Evolutionary conservation across 2,888 invertebrate genomes (phyloP).

Genomic region (Stenchaetothrips biformis): DNA sequence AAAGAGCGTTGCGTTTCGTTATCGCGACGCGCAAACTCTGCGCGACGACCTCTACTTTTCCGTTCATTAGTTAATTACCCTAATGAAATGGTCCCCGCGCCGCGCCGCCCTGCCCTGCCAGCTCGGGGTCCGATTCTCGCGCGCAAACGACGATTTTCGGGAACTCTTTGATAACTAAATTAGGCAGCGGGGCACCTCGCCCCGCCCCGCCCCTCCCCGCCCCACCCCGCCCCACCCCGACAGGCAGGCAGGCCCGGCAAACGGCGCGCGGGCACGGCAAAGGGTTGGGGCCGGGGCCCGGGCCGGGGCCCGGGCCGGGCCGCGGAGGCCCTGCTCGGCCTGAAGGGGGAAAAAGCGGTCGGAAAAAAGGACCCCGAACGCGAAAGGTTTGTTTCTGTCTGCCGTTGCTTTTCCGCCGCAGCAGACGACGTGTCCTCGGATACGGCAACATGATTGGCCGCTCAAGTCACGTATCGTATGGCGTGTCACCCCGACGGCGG

Average conservation of each 20-base stretch:
- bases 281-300: not conserved
- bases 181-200: not conserved
- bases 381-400: not conserved
- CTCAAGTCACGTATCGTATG: too few species aligned
- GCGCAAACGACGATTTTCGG: not conserved
- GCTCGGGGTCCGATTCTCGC: not conserved
- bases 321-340: too few species aligned
- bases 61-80: not conserved
- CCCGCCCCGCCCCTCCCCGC: too few species aligned
- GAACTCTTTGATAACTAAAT: constrained; percentile 1
- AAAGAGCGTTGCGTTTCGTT: not conserved
- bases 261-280: not conserved
- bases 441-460: too few species aligned
- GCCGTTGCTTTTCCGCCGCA: not conserved
- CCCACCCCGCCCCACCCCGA: too few species aligned
- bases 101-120: not conserved
- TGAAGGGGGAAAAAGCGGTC: not conserved
- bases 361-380: not conserved
- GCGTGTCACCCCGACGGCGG: too few species aligned
- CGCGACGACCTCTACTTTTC: not conserved
- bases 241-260: not conserved
- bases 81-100: not conserved
- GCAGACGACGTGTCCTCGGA: too few species aligned
- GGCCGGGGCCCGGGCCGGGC: too few species aligned
- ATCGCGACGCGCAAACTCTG: not conserved